A percentile compares a stretch with the other conserved stretches of the same genome.
Conservation (phyloP, 1,140 invertebrate species). For the Microplitis mediator region DNA sequence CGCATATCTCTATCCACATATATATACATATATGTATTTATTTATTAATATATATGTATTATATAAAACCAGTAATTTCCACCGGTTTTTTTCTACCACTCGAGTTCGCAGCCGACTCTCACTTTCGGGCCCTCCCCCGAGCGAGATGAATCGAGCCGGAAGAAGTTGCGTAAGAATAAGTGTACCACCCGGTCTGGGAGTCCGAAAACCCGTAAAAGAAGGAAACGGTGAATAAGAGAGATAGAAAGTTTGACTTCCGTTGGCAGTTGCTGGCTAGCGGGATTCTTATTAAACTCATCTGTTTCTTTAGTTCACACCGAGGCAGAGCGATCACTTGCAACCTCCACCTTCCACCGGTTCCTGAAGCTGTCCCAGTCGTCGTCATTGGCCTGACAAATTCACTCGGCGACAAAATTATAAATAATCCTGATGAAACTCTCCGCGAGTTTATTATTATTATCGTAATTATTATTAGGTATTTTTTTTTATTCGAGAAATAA, state of each 20-base stretch:
- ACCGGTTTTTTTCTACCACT: not conserved
- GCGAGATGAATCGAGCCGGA: constrained; percentile 28
- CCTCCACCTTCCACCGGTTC: too few relatives aligned
- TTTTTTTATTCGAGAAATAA: not conserved
- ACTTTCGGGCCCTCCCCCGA: constrained; percentile 11
- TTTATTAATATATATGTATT: not conserved
- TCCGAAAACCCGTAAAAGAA: not conserved
- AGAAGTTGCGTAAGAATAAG: constrained; percentile 24
- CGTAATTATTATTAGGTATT: not conserved
- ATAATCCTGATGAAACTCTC: too few relatives aligned
- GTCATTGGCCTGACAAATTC: too few relatives aligned
- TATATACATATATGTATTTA: constrained; percentile 10
- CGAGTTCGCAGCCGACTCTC: not conserved
- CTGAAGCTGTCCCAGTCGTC: too few relatives aligned
- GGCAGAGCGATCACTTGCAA: too few relatives aligned
- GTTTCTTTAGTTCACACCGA: too few relatives aligned
- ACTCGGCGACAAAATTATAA: too few relatives aligned
- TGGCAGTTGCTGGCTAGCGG: not conserved
- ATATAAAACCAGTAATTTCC: constrained; percentile 13
- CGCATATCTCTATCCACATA: not conserved
- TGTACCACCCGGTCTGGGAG: constrained; percentile 21
- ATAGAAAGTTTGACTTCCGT: constrained; percentile 4
- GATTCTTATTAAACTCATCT: too few relatives aligned
- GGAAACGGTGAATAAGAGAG: not conserved
- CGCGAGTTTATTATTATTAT: too few relatives aligned